Base-by-base conservation (phyloP, 2,797 vertebrate genomes). In the Megaceryle alcyon region DNA sequence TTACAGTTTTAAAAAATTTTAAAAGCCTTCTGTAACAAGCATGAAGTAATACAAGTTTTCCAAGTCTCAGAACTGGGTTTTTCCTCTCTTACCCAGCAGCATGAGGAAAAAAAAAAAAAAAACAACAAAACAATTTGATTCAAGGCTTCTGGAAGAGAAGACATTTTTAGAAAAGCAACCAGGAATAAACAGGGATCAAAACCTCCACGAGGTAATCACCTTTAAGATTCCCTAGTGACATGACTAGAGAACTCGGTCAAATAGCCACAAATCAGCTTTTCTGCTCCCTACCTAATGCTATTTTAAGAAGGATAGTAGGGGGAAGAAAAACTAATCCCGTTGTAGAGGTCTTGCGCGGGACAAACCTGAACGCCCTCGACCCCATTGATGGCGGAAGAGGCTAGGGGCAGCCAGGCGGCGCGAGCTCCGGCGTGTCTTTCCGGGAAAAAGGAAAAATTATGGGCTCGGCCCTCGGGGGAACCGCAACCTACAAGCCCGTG, bases 191-290 rank as follows among this genome's bases (percentile, higher is more conserved):
- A 85, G 86, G 37, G 43, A 92, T 39, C 54, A 83, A 91, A 54
- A 82, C 54, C 68, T 78, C 57, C 57, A 57, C 14, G 0, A 0
- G 41, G 22, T 91, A 97, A 97, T 92, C 78, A 13, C 61, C 68
- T 96, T 93, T 46, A 46, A 41, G 39, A 41, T 88, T 86, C 35
- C 89, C 93, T 60, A 92, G 37, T 88, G 93, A 94, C 81, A 85
- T 9, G 29, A 53, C 80, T 81, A 59, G 91, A 88, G 87, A 90
- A 86, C 84, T 70, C 81, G 57, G 77, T 91, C 91, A 69, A 26
- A 60, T 1, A 84, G 70, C 86, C 92, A 95, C 94, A 96, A 96
- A 97, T 91, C 96, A 91, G 94, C 92, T 96, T 96, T 94, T 59
- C 90, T 72, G 26, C 66, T 88, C 84, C 56, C 41, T 80, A 87